Conservation (phyloP, 2,113 vertebrate species). For the Oreotrochilus melanogaster region DNA sequence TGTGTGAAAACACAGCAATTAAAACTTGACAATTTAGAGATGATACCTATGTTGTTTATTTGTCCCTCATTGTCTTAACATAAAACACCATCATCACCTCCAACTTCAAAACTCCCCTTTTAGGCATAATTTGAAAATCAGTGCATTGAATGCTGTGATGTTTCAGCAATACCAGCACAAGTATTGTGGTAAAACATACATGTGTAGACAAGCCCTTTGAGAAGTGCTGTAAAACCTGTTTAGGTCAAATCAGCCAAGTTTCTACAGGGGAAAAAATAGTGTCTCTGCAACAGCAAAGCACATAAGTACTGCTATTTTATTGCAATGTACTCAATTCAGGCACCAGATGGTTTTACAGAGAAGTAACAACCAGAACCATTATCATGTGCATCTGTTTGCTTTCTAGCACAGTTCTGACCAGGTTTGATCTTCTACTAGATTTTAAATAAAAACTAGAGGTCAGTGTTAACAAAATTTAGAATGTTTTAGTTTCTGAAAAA, state of each 20-base stretch:
- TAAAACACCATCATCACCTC: background rate
- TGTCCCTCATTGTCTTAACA: background rate
- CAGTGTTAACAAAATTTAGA: background rate
- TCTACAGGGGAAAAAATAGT: background rate
- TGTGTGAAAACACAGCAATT: background rate
- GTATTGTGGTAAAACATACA: constrained; percentile 22
- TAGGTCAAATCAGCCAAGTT: constrained; percentile 55
- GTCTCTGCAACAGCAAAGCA: constrained; percentile 52
- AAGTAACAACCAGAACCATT: constrained; percentile 49
- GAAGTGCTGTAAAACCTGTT: constrained; percentile 47
- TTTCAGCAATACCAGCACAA: constrained; percentile 35
- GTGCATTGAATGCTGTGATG: background rate
- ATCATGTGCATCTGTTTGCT: constrained; percentile 55
- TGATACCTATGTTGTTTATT: background rate
- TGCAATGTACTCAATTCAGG: constrained; percentile 49
- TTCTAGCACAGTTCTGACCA: constrained; percentile 33
- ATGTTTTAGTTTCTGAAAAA: constrained; percentile 21
- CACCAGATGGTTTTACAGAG: constrained; percentile 50
- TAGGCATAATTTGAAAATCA: background rate
- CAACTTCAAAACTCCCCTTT: constrained; percentile 13
- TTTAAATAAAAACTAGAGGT: constrained; percentile 10
- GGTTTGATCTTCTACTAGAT: constrained; percentile 29
- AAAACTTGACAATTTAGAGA: background rate
- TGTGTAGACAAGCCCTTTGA: constrained; percentile 49
- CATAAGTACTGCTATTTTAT: constrained; percentile 52